A percentile compares a stretch with the other conserved stretches of the same genome.
Evolutionary conservation across 2,113 vertebrate genomes (phyloP).

Genomic region (Chionomys nivalis): DNA sequence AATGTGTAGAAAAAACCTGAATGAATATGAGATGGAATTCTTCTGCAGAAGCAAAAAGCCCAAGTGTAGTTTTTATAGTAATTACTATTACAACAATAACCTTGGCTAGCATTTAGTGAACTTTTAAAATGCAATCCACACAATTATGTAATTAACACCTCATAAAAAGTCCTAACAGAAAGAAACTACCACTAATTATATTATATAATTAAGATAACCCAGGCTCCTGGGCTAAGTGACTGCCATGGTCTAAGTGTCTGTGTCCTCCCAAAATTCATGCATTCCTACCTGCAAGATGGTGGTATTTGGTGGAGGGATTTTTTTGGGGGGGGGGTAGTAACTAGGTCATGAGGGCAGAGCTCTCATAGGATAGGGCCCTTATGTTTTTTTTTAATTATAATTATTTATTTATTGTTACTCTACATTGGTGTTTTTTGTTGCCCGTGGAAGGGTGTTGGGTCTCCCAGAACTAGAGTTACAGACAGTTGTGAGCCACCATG

Average conservation of each 20-base stretch:
- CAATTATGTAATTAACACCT: constrained; percentile 41
- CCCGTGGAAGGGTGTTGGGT: too few species aligned
- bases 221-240: not conserved
- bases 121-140: constrained; percentile 49
- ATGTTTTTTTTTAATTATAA: too few species aligned
- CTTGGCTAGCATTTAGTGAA: constrained; percentile 4
- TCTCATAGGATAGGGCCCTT: not conserved
- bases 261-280: not conserved
- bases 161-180: not conserved
- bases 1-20: not conserved
- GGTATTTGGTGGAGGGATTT: not conserved
- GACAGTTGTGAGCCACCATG: too few species aligned
- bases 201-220: constrained; percentile 28
- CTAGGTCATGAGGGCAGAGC: not conserved
- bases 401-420: too few species aligned
- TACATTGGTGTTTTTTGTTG: too few species aligned
- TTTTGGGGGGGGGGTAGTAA: not conserved
- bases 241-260: not conserved
- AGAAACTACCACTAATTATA: not conserved
- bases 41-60: not conserved
- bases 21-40: not conserved
- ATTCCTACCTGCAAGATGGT: not conserved
- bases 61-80: not conserved
- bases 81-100: not conserved
- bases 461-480: too few species aligned